A percentile compares a stretch with the other conserved stretches of the same genome.
Conservation (phyloP, 2,797 vertebrate species). For the Anabas testudineus region DNA sequence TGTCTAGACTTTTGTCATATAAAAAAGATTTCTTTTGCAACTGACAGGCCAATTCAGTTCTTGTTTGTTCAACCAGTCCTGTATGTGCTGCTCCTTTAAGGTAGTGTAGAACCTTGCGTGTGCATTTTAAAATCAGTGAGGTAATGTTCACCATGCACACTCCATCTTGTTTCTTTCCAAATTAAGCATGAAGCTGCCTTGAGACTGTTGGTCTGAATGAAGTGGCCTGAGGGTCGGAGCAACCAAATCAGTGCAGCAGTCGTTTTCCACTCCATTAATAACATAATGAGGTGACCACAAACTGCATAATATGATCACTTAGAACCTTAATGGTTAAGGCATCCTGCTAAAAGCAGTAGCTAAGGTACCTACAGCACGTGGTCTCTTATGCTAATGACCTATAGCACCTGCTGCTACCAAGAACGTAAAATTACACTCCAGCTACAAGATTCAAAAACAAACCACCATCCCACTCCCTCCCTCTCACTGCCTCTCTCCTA, state of each 20-base stretch:
- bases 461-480: background rate
- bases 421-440: conserved; percentile 1
- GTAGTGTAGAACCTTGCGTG: background rate
- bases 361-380: conserved; percentile 33
- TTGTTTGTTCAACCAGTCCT: background rate
- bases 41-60: background rate
- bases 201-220: conserved; percentile 30
- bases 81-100: no score
- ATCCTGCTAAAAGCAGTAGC: conserved; percentile 51
- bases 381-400: conserved; percentile 24
- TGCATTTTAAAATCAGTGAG: conserved; percentile 20
- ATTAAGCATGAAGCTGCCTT: conserved; percentile 41
- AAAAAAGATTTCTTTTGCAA: background rate
- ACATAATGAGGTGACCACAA: conserved; percentile 71
- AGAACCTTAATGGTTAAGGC: conserved; percentile 57
- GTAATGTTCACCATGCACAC: conserved; percentile 15
- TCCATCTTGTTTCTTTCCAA: conserved; percentile 34
- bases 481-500: background rate
- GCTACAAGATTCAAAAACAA: background rate
- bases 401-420: conserved; percentile 12
- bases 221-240: conserved; percentile 33
- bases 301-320: conserved; percentile 62
- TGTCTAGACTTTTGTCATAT: background rate
- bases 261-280: conserved; percentile 79
- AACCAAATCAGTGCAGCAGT: conserved; percentile 18